These are phyloP conservation scores for Agrotis ipsilon DNA, from an alignment of 2,888 invertebrate genomes.

Conservation along the genomic window DNA sequence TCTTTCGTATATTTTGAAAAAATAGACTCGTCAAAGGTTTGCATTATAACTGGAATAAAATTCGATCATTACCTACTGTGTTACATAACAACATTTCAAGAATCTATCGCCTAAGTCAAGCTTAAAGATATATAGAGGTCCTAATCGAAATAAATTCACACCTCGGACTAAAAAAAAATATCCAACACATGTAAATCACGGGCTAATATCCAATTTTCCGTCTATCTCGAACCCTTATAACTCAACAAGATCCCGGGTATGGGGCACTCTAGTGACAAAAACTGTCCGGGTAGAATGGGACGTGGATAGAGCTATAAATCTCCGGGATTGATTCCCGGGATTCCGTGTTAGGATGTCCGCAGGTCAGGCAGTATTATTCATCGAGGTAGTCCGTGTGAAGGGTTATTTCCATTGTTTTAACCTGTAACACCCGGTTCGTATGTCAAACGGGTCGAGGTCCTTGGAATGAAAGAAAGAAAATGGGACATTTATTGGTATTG, in stretches of 20 bases:
- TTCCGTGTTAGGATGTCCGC: constrained; percentile 64
- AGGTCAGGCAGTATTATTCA: constrained; percentile 69
- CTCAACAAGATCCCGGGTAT: constrained; percentile 67
- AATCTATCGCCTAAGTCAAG: constrained; percentile 7
- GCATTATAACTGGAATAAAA: not conserved
- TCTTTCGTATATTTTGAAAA: too few species aligned
- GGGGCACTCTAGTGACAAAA: constrained; percentile 71
- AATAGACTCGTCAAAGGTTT: too few species aligned
- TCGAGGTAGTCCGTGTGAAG: constrained; percentile 48
- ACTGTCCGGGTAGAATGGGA: constrained; percentile 69
- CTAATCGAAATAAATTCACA: constrained; percentile 55
- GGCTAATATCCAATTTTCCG: constrained; percentile 74
- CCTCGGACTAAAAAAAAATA: constrained; percentile 62
- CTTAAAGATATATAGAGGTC: constrained; percentile 40
- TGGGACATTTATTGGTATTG: too few species aligned
- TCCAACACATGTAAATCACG: constrained; percentile 70
- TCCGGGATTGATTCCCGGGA: constrained; percentile 72
- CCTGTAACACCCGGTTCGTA: constrained; percentile 8
- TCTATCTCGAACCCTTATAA: constrained; percentile 71
- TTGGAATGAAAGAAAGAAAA: too few species aligned
- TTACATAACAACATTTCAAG: not conserved
- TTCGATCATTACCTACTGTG: not conserved
- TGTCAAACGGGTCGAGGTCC: not conserved
- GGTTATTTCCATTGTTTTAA: constrained; percentile 53
- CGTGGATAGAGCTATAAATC: constrained; percentile 74